A percentile compares a stretch with the other conserved stretches of the same genome.
These are phyloP conservation scores for Cynocephalus volans DNA, from an alignment of 2,113 vertebrate species.

Conservation along the genomic window DNA sequence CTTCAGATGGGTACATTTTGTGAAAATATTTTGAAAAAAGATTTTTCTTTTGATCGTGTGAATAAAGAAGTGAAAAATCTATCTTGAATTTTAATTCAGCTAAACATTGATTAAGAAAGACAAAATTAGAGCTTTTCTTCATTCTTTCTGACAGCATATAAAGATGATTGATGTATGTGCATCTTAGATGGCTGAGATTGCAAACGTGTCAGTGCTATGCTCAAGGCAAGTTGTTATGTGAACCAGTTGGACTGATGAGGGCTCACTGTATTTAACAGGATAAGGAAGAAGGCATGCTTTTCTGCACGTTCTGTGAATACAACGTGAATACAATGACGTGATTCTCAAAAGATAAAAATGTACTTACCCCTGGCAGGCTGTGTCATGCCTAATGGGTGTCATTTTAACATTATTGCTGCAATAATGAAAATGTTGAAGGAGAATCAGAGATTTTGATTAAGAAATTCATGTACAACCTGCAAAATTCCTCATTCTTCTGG, in stretches of 20 bases:
- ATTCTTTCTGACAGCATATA: neutral
- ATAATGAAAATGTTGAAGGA: neutral
- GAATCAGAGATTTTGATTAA: constrained; percentile 47
- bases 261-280: neutral
- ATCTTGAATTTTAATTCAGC: constrained; percentile 56
- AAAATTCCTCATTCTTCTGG: neutral
- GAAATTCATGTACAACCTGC: neutral
- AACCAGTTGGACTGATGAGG: constrained; percentile 19
- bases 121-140: constrained; percentile 35
- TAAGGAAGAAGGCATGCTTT: constrained; percentile 36
- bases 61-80: constrained; percentile 22
- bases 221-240: constrained; percentile 53
- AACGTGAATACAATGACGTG: constrained; percentile 17
- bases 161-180: neutral
- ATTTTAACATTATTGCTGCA: constrained; percentile 21
- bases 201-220: neutral
- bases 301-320: constrained; percentile 61
- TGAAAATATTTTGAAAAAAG: constrained; percentile 54
- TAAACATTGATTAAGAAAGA: constrained; percentile 33
- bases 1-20: neutral
- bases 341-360: constrained; percentile 75
- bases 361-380: constrained; percentile 53
- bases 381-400: neutral
- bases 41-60: neutral
- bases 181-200: constrained; percentile 50